Evolutionary conservation across 2,888 invertebrate species (phyloP), one percentile per base, ranked within the genome.

Genomic region (Biston stratarius): DNA sequence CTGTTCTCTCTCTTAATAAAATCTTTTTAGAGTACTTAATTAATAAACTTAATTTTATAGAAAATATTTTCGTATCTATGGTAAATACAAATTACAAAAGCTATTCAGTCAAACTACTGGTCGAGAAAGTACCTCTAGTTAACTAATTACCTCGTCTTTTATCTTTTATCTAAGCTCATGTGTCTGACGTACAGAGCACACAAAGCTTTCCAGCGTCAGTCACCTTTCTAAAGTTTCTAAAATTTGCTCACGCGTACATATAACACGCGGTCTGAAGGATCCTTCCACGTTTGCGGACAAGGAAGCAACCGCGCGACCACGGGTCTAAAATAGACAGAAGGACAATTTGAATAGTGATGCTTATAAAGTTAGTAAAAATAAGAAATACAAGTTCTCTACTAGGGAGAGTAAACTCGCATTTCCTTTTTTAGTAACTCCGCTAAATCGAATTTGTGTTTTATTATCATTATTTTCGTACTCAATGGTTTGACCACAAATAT

Each of bases 221-320:
- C 47, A 51, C 61, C 61, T 57, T 58, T 52, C 51, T 42, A 48
- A 66, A 66, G 57, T 66, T 66, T 47, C 34, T 42, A 0, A 42
- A 57, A 66, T 57, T 45, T 47, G 11, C 52, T 66, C 57, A 52
- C 40, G 49, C 24, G 3, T 24, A 24, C 24, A 3, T 24, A 24
- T 58, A 15, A 61, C 57, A 10, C 48, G 58, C 14, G 44, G 47
- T 61, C 34, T 14, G 47, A 49, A 38, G 44, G 47, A 42, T 9
- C 52, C 53, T 57, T 33, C 52, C 52, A 24, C 49, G 60, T 44
- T 42, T 12, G 15, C 14, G 47, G 66, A 47, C 61, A 61, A 61
- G 52, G 47, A 48, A 61, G 40, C 61, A 66, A 61, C 55, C 65
- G 48, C 65, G 48, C 59, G 42, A 34, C 10, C 24, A 15, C 8